These are phyloP conservation scores for Cephalopterus ornatus DNA, from an alignment of 2,113 vertebrate genomes.

Conservation along the genomic window DNA sequence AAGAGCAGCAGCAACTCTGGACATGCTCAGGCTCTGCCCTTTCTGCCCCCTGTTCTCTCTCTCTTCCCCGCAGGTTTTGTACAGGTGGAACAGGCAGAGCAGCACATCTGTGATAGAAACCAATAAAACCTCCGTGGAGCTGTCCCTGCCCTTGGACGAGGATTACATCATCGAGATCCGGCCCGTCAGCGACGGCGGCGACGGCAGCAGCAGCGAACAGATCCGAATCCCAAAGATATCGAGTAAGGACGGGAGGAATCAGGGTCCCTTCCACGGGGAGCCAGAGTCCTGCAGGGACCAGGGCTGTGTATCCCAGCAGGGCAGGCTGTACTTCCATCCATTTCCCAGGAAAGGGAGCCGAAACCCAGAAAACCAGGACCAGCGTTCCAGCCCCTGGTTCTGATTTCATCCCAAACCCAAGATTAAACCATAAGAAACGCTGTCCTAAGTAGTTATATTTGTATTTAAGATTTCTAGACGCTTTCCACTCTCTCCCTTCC, in stretches of 20 bases:
- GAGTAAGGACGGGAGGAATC: constrained; percentile 49
- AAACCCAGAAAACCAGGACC: not conserved
- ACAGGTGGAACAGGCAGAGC: constrained; percentile 89
- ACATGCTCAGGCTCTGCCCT: not conserved
- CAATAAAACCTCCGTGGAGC: constrained; percentile 92
- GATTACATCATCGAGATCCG: constrained; percentile 95
- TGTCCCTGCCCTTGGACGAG: constrained; percentile 88
- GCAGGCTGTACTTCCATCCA: not conserved
- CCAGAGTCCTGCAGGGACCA: too few species aligned
- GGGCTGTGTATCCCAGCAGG: not conserved
- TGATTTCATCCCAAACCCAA: not conserved
- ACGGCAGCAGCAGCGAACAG: constrained; percentile 91
- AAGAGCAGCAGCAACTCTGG: not conserved
- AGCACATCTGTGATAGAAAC: constrained; percentile 89
- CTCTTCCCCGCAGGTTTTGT: constrained; percentile 80
- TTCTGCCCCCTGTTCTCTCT: not conserved
- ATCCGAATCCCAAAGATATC: constrained; percentile 92
- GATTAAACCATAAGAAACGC: not conserved
- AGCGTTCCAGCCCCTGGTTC: fast-evolving
- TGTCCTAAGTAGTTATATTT: not conserved
- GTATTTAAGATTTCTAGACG: not conserved
- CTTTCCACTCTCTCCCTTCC: not conserved
- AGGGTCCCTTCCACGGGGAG: not conserved
- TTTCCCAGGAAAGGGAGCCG: not conserved
- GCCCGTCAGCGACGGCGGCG: constrained; percentile 94